Evolutionary conservation across 2,797 vertebrate genomes (phyloP).

Genomic region (Vultur gryphus): DNA sequence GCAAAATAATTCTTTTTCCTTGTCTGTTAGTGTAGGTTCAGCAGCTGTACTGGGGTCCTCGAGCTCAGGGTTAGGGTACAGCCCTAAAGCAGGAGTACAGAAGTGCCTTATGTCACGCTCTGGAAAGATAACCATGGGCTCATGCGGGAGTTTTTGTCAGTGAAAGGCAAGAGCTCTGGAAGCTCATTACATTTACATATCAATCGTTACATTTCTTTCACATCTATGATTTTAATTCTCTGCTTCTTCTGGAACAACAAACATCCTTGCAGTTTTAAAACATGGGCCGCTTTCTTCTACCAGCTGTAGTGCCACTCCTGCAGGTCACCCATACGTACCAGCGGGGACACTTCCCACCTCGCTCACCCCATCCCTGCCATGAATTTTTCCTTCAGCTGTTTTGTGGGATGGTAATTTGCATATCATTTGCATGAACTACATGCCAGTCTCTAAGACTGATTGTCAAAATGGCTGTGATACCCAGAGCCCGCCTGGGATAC

Average conservation of each 20-base stretch:
- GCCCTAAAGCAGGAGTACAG: not conserved
- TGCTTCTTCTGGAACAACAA: not conserved
- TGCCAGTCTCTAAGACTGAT: not conserved
- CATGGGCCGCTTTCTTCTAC: not conserved
- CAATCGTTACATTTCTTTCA: not conserved
- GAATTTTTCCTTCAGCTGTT: not conserved
- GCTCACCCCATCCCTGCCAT: not conserved
- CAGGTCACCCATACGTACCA: not conserved
- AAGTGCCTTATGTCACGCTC: not conserved
- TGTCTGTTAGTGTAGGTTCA: not conserved
- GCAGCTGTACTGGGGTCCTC: not conserved
- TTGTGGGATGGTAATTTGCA: not conserved
- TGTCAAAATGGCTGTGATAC: accelerated
- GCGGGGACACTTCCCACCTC: not conserved
- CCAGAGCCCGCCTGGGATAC: not conserved
- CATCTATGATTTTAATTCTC: not conserved
- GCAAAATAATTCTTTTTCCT: not conserved
- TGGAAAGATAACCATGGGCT: not conserved
- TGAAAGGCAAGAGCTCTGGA: not conserved
- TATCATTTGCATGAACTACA: not conserved
- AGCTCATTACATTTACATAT: not conserved
- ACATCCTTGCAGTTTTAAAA: not conserved
- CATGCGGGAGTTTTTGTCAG: not conserved
- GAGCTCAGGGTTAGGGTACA: not conserved
- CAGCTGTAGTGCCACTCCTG: too few relatives aligned